These are phyloP conservation scores for Scaptomyza flava DNA, from an alignment of 2,888 invertebrate species.

Conservation along the genomic window DNA sequence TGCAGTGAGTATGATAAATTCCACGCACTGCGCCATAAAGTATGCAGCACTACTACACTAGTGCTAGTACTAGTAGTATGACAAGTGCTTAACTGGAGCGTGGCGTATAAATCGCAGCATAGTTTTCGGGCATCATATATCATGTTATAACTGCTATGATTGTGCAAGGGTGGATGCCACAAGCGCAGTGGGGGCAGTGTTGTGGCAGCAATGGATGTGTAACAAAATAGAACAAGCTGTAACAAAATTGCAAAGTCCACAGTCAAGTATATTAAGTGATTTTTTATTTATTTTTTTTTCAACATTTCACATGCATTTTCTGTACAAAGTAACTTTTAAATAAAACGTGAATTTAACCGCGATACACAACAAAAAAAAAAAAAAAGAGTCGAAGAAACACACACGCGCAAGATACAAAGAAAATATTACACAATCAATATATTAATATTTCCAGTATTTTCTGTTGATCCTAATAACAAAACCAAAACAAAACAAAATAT, in stretches of 20 bases:
- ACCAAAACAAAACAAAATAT: not conserved
- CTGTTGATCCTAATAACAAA: slow-evolving; percentile 13
- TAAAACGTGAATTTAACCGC: slow-evolving; percentile 73
- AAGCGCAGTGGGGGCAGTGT: not conserved
- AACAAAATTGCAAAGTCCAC: not conserved
- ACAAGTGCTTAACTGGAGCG: slow-evolving; percentile 67
- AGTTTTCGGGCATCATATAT: slow-evolving; percentile 53
- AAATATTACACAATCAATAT: slow-evolving; percentile 24
- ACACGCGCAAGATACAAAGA: slow-evolving; percentile 33
- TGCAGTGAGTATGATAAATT: slow-evolving; percentile 46
- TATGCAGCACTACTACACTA: slow-evolving; percentile 41
- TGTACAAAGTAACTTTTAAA: slow-evolving; percentile 71
- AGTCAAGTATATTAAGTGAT: slow-evolving; percentile 44
- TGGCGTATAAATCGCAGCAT: slow-evolving; percentile 69
- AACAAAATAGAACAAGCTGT: not conserved
- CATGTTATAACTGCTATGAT: slow-evolving; percentile 36
- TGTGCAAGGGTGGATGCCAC: not conserved
- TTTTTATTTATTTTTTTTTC: slow-evolving; percentile 40
- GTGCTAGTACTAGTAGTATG: slow-evolving; percentile 16
- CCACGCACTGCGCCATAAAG: slow-evolving; percentile 72
- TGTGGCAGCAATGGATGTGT: not conserved
- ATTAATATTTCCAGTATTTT: slow-evolving; percentile 8
- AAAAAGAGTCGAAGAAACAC: slow-evolving; percentile 10
- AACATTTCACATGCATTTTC: slow-evolving; percentile 79
- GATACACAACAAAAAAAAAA: slow-evolving; percentile 57